phyloP scores from a whole-genome alignment of 2,113 vertebrate species.

The Caloenas nicobarica region DNA sequence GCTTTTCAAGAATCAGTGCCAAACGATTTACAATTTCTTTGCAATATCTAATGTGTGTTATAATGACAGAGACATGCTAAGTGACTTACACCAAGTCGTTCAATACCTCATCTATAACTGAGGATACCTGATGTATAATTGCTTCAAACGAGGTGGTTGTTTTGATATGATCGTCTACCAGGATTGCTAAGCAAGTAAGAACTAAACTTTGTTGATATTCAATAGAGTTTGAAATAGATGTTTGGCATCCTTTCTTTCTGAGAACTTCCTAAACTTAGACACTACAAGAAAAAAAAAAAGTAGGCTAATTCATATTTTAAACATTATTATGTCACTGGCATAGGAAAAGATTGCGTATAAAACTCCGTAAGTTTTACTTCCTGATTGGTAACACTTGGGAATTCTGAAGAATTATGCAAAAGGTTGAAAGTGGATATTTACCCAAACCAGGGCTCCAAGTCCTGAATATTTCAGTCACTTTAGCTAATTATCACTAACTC shows the following conservation, averaged over 20 bases:
- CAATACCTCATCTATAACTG: neutral
- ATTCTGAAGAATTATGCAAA: neutral
- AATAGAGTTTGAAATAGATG: neutral
- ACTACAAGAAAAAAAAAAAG: neutral
- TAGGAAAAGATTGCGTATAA: neutral
- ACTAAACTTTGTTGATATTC: neutral
- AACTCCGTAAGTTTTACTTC: neutral
- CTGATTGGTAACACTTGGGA: neutral
- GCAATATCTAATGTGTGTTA: neutral
- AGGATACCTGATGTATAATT: neutral
- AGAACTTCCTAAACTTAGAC: neutral
- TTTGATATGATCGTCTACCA: neutral
- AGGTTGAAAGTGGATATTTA: neutral
- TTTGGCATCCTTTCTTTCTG: neutral
- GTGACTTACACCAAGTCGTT: neutral
- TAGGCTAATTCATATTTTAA: neutral
- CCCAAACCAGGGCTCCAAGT: neutral
- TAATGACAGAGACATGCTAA: neutral
- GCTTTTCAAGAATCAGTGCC: neutral
- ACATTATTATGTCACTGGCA: neutral
- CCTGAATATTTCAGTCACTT: neutral
- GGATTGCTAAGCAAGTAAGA: neutral
- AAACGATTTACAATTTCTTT: neutral
- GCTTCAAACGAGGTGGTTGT: accelerated
- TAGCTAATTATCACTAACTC: neutral